phyloP scores from a whole-genome alignment of 2,888 invertebrate genomes.

The Calliopum simillimum region DNA sequence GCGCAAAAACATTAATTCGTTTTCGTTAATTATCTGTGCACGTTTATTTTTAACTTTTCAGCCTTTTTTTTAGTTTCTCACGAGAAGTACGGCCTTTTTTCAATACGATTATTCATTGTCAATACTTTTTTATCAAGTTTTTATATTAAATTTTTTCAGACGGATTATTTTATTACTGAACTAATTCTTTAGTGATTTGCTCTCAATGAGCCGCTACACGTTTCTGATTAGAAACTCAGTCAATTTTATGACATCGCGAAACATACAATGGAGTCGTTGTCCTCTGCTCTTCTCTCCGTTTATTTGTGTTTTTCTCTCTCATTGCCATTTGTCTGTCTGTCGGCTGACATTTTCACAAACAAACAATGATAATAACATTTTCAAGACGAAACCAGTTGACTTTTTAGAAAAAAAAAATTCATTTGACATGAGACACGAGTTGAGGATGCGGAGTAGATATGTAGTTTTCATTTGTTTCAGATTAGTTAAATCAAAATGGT shows the following conservation, averaged over 20 bases:
- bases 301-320: too few relatives aligned
- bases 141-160: background rate
- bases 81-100: background rate
- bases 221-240: slow-evolving; percentile 26
- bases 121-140: background rate
- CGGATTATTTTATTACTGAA: background rate
- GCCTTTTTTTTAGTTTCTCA: background rate
- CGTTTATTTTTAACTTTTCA: slow-evolving; percentile 2
- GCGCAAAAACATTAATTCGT: background rate
- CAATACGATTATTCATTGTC: background rate
- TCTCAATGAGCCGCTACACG: slow-evolving; percentile 22
- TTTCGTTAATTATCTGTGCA: background rate
- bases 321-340: too few relatives aligned
- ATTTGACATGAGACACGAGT: too few relatives aligned
- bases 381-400: too few relatives aligned
- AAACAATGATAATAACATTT: background rate
- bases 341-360: too few relatives aligned
- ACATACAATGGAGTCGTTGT: background rate
- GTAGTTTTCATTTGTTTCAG: too few relatives aligned
- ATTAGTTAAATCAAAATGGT: too few relatives aligned
- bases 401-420: too few relatives aligned
- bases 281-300: slow-evolving; percentile 1
- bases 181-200: slow-evolving; percentile 8
- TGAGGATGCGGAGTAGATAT: too few relatives aligned
- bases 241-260: slow-evolving; percentile 2